Percentiles rank a stretch among this genome's conserved stretches.
Evolutionary conservation across 1,140 invertebrate species (phyloP).

Genomic region (Ganaspis sp.): DNA sequence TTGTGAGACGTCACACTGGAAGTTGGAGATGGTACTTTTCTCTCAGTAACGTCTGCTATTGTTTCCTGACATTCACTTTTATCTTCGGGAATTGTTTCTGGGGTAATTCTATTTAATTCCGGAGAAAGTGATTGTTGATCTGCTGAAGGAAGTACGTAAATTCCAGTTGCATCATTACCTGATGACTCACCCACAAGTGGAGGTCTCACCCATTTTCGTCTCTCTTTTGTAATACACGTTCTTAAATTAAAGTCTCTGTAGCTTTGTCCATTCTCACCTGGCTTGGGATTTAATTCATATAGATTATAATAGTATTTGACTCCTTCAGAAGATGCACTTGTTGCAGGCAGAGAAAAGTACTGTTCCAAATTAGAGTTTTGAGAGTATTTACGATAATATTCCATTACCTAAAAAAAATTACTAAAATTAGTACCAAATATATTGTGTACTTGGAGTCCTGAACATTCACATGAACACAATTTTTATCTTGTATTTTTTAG

Average conservation of each 20-base stretch:
- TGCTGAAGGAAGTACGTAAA: constrained; percentile 52
- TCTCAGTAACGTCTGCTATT: constrained; percentile 49
- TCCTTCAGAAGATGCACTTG: constrained; percentile 50
- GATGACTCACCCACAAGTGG: constrained; percentile 68
- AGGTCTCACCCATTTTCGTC: constrained; percentile 69
- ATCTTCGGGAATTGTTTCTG: constrained; percentile 57
- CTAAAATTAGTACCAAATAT: neutral
- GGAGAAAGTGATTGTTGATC: constrained; percentile 53
- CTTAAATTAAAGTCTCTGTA: constrained; percentile 57
- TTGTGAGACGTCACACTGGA: constrained; percentile 81
- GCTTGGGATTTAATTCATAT: constrained; percentile 58
- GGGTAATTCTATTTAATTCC: constrained; percentile 43
- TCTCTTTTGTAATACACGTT: constrained; percentile 62
- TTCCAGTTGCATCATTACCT: constrained; percentile 47
- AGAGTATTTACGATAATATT: constrained; percentile 63
- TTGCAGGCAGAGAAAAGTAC: constrained; percentile 66
- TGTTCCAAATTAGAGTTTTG: constrained; percentile 67
- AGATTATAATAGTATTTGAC: constrained; percentile 63
- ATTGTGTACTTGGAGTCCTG: too few species aligned
- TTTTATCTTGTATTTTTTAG: too few species aligned
- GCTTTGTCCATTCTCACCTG: constrained; percentile 45
- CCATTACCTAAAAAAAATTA: constrained; percentile 30
- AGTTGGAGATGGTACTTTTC: constrained; percentile 76
- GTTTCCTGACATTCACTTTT: constrained; percentile 56
- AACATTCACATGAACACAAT: neutral